phyloP scores from a whole-genome alignment of 2,113 vertebrate species.

The Mus spicilegus region DNA sequence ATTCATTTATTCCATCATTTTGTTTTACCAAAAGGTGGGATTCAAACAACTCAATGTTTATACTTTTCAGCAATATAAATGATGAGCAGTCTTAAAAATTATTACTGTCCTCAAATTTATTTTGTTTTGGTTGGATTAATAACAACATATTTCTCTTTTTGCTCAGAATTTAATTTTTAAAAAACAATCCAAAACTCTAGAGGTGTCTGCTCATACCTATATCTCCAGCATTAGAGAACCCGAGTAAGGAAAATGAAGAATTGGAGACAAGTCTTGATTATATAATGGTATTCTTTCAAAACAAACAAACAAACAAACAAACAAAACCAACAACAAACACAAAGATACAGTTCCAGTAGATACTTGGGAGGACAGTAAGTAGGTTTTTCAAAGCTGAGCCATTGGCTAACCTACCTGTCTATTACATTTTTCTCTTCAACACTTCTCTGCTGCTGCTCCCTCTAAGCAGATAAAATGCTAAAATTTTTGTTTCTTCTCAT shows the following conservation, averaged over 20 bases:
- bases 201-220: background rate
- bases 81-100: background rate
- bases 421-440: background rate
- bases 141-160: background rate
- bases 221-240: background rate
- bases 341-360: background rate
- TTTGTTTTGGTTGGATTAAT: constrained; percentile 23
- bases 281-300: background rate
- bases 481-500: background rate
- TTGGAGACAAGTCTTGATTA: background rate
- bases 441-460: background rate
- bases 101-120: background rate
- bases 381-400: background rate
- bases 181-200: background rate
- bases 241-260: background rate
- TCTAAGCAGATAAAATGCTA: background rate
- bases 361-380: background rate
- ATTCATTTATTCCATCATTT: background rate
- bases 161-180: background rate
- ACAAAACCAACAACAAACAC: background rate
- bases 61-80: background rate
- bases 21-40: background rate
- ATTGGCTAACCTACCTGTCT: background rate
- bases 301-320: too few species aligned
- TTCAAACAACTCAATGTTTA: background rate